Evolutionary conservation across 1,140 invertebrate species (phyloP).

Genomic region (Tetramorium simillimum): DNA sequence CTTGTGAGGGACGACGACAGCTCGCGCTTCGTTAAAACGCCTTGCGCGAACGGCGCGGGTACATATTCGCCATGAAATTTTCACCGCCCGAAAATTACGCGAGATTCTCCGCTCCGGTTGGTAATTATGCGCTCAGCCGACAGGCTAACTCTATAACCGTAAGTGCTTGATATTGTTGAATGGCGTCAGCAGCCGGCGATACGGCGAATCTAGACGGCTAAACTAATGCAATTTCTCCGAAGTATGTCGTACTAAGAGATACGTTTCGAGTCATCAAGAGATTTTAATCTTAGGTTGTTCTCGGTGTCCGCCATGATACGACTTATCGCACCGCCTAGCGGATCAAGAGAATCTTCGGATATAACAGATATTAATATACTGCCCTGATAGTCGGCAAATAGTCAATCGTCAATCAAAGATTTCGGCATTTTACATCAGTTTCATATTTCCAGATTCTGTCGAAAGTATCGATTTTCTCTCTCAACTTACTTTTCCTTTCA

Average conservation of each 20-base stretch:
- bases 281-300: not conserved
- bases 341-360: not conserved
- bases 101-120: constrained; percentile 63
- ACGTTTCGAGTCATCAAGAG: constrained; percentile 7
- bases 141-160: constrained; percentile 62
- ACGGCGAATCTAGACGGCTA: constrained; percentile 42
- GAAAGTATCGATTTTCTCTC: not conserved
- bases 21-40: constrained; percentile 65
- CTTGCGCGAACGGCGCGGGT: constrained; percentile 43
- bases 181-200: constrained; percentile 26
- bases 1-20: constrained; percentile 63
- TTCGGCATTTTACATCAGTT: not conserved
- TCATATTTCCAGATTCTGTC: not conserved
- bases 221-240: constrained; percentile 48
- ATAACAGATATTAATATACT: not conserved
- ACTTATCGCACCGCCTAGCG: not conserved
- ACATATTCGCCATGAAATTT: constrained; percentile 67
- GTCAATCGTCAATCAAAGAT: not conserved
- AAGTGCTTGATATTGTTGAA: constrained; percentile 67
- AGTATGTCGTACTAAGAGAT: not conserved
- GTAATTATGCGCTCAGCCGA: constrained; percentile 67
- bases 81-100: constrained; percentile 68
- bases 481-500: constrained; percentile 34
- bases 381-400: not conserved
- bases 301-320: not conserved